Conservation (phyloP, 37 sponge, comb jelly and placozoan species). For the Axinella damicornis region DNA sequence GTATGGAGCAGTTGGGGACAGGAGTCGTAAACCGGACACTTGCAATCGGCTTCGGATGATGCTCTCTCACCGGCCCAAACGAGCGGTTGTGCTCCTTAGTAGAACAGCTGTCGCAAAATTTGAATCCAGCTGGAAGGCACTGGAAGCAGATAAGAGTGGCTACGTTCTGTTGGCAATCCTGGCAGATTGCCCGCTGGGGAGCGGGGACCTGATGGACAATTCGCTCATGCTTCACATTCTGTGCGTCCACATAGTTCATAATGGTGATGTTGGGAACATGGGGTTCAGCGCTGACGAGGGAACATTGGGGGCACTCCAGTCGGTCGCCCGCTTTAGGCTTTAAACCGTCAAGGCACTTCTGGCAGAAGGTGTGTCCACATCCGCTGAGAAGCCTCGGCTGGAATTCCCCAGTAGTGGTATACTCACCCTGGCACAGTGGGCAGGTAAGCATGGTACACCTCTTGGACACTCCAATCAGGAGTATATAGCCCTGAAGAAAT, state of each 20-base stretch:
- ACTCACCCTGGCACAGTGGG: conserved; percentile 43
- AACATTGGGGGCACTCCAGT: conserved; percentile 63
- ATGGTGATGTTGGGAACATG: conserved; percentile 70
- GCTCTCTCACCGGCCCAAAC: conserved; percentile 43
- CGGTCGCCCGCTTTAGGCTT: background rate
- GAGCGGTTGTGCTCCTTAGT: conserved; percentile 46
- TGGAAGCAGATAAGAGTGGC: conserved; percentile 67
- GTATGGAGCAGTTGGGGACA: conserved; percentile 41
- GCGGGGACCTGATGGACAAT: conserved; percentile 43
- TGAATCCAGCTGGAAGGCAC: conserved; percentile 57
- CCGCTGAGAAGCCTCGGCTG: conserved; percentile 53
- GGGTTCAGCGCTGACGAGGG: conserved; percentile 28
- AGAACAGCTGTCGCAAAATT: conserved; percentile 55
- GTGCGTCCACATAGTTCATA: conserved; percentile 61
- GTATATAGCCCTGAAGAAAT: too few relatives aligned
- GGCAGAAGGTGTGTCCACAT: conserved; percentile 80
- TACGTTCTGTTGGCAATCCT: conserved; percentile 38
- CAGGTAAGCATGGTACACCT: conserved; percentile 24
- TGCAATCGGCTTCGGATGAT: conserved; percentile 48
- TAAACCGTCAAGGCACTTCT: conserved; percentile 33
- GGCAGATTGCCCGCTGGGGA: conserved; percentile 46
- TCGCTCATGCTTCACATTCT: background rate
- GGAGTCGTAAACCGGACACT: conserved; percentile 20
- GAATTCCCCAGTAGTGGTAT: conserved; percentile 53
- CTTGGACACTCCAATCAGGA: too few relatives aligned